Evolutionary conservation across 2,888 invertebrate species (phyloP).

Genomic region (Corbicula japonica): DNA sequence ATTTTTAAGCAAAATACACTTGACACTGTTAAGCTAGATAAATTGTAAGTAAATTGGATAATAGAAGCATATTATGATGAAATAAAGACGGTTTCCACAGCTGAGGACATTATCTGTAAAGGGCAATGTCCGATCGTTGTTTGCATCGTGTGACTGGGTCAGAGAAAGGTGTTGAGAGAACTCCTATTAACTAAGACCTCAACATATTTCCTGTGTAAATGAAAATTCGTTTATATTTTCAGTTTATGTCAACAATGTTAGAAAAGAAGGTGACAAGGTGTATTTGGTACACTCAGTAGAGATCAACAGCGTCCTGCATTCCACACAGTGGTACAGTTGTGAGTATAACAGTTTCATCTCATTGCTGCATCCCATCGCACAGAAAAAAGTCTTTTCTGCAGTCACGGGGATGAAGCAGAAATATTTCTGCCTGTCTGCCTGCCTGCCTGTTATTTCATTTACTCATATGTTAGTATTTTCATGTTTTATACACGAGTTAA

Average conservation of each 20-base stretch:
- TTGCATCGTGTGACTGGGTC: too few relatives aligned
- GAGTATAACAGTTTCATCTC: slow-evolving; percentile 10
- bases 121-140: background rate
- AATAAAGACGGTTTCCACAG: background rate
- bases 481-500: background rate
- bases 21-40: too few relatives aligned
- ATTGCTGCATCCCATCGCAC: background rate
- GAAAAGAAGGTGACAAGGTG: slow-evolving; percentile 57
- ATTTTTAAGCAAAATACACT: too few relatives aligned
- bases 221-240: slow-evolving; percentile 39
- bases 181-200: background rate
- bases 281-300: slow-evolving; percentile 69
- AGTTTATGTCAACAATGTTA: slow-evolving; percentile 65
- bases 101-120: background rate
- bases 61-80: background rate
- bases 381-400: background rate
- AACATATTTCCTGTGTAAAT: background rate
- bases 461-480: background rate
- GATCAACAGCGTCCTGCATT: slow-evolving; percentile 64
- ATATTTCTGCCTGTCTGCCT: background rate
- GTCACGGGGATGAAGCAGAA: background rate
- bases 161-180: background rate
- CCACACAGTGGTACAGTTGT: slow-evolving; percentile 61
- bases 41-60: too few relatives aligned
- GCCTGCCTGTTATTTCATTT: background rate